Evolutionary conservation across 2,797 vertebrate genomes (phyloP).

Genomic region (Sebastes minor): DNA sequence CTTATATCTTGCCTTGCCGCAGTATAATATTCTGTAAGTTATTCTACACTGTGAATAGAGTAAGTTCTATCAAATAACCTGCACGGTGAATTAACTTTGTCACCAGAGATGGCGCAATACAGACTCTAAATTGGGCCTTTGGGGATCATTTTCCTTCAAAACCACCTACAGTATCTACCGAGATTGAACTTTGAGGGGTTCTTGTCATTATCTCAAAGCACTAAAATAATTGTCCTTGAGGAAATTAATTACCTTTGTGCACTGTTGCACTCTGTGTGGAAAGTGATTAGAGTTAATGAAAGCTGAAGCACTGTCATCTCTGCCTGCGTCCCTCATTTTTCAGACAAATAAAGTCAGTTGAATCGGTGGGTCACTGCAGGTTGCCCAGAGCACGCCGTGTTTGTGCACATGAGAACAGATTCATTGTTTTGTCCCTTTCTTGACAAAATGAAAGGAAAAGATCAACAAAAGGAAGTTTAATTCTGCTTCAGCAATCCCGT

Average conservation of each 20-base stretch:
- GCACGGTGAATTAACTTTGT: conserved; percentile 35
- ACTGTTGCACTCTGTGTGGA: conserved; percentile 66
- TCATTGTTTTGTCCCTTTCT: not conserved
- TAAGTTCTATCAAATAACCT: not conserved
- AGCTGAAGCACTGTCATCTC: conserved; percentile 73
- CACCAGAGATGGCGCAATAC: conserved; percentile 18
- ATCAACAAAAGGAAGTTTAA: not conserved
- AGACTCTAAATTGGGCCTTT: conserved; percentile 11
- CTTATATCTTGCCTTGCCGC: not conserved
- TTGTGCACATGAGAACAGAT: conserved; percentile 19
- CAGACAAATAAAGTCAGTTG: conserved; percentile 64
- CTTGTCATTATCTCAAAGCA: conserved; percentile 76
- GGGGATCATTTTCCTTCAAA: conserved; percentile 56
- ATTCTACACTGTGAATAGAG: not conserved
- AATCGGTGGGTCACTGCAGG: conserved; percentile 30
- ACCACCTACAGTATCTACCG: conserved; percentile 44
- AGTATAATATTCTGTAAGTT: not conserved
- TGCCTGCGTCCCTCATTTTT: conserved; percentile 72
- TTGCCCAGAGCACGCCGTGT: conserved; percentile 5
- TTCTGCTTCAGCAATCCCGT: not conserved
- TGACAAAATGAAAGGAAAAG: not conserved
- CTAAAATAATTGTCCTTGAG: conserved; percentile 84
- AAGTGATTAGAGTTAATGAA: conserved; percentile 78
- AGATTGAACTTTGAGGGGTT: conserved; percentile 68
- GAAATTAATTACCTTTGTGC: conserved; percentile 85